Evolutionary conservation across 2,888 invertebrate genomes (phyloP).

Genomic region (Rosalia funebris): DNA sequence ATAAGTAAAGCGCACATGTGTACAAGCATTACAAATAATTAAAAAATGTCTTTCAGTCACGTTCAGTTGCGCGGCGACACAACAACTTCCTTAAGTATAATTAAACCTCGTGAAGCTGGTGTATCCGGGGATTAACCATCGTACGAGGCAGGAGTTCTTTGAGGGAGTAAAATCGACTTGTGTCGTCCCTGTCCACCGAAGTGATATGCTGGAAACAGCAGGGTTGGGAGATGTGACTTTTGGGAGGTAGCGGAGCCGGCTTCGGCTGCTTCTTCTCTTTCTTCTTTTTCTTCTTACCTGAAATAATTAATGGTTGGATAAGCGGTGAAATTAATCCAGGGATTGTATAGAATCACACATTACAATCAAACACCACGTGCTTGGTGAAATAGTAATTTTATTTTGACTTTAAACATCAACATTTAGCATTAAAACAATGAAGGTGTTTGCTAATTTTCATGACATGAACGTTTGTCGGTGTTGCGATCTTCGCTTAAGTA

Average conservation of each 20-base stretch:
- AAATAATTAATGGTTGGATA: constrained; percentile 47
- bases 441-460: too few relatives aligned
- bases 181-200: constrained; percentile 76
- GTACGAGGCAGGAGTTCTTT: constrained; percentile 69
- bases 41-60: constrained; percentile 31
- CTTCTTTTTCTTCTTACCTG: constrained; percentile 70
- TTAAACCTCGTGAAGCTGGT: constrained; percentile 37
- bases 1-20: constrained; percentile 18
- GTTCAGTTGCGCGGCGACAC: background rate
- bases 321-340: too few relatives aligned
- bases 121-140: constrained; percentile 37
- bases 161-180: constrained; percentile 73
- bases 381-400: too few relatives aligned
- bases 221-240: constrained; percentile 84
- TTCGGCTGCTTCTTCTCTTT: constrained; percentile 67
- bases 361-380: too few relatives aligned
- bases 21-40: constrained; percentile 21
- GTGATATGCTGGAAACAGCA: constrained; percentile 88
- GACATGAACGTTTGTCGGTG: too few relatives aligned
- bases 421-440: too few relatives aligned
- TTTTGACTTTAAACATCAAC: too few relatives aligned
- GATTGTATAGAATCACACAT: too few relatives aligned
- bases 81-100: constrained; percentile 6
- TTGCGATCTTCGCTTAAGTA: too few relatives aligned
- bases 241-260: constrained; percentile 74